Evolutionary conservation across 2,113 vertebrate species (phyloP).

Genomic region (Vulpes lagopus): DNA sequence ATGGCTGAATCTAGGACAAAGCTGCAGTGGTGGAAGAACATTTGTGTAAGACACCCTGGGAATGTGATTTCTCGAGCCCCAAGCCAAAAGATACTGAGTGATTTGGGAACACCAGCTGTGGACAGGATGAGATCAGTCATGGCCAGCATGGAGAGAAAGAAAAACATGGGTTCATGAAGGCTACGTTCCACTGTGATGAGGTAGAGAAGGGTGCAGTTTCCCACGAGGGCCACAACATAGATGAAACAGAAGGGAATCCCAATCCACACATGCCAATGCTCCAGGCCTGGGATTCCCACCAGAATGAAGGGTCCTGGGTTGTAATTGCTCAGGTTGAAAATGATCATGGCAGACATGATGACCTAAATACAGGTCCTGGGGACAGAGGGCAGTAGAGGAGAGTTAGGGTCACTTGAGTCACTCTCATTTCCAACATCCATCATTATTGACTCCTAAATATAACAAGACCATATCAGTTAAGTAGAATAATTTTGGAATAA

Average conservation of each 20-base stretch:
- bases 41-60: slow-evolving; percentile 72
- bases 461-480: not conserved
- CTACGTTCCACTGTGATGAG: slow-evolving; percentile 40
- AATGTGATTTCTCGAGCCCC: slow-evolving; percentile 63
- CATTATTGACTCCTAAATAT: not conserved
- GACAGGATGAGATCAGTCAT: slow-evolving; percentile 71
- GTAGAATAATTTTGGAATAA: not conserved
- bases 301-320: slow-evolving; percentile 63
- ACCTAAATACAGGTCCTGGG: not conserved
- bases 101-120: slow-evolving; percentile 65
- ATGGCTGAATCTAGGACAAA: slow-evolving; percentile 77
- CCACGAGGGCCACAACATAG: slow-evolving; percentile 64
- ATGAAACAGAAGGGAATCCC: slow-evolving; percentile 71
- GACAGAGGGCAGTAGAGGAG: not conserved
- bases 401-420: not conserved
- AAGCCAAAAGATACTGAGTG: slow-evolving; percentile 70
- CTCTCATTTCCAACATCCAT: not conserved
- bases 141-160: slow-evolving; percentile 75
- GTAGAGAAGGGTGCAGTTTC: slow-evolving; percentile 74
- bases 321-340: slow-evolving; percentile 47
- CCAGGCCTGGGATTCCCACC: slow-evolving; percentile 76
- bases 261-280: slow-evolving; percentile 75
- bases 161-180: slow-evolving; percentile 77
- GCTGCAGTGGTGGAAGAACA: slow-evolving; percentile 76
- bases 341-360: not conserved